These are phyloP conservation scores for Osmoderma eremita DNA, from an alignment of 2,888 invertebrate genomes.

Conservation along the genomic window DNA sequence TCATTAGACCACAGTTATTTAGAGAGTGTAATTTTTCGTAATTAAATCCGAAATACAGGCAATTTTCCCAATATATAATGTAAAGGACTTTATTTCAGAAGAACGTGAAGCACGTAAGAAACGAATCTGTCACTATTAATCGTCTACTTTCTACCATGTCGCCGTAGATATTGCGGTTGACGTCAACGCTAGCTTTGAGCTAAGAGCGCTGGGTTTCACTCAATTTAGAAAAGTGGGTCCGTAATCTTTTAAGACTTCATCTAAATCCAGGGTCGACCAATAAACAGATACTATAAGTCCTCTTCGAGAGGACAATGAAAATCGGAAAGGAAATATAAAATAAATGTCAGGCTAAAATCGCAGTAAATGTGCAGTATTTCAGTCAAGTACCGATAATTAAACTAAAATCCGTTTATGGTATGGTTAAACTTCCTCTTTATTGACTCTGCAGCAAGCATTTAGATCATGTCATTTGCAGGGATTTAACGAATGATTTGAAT, in stretches of 20 bases:
- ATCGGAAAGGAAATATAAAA: slow-evolving; percentile 20
- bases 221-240: slow-evolving; percentile 10
- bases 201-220: background rate
- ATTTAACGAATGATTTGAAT: no score
- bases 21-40: no score
- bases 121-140: slow-evolving; percentile 9
- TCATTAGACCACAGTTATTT: no score
- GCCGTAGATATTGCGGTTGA: slow-evolving; percentile 10
- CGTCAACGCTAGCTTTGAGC: slow-evolving; percentile 4
- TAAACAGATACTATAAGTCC: slow-evolving; percentile 25
- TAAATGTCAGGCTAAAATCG: slow-evolving; percentile 16
- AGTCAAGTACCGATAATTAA: slow-evolving; percentile 15
- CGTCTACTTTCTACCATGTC: slow-evolving; percentile 10
- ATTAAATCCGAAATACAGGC: background rate
- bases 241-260: slow-evolving; percentile 25
- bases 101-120: background rate
- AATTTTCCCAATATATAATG: no score
- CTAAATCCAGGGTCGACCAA: slow-evolving; percentile 24
- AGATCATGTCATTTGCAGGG: no score
- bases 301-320: slow-evolving; percentile 6
- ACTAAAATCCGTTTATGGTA: slow-evolving; percentile 12
- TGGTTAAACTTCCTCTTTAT: slow-evolving; percentile 19
- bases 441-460: background rate
- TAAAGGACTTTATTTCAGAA: no score
- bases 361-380: slow-evolving; percentile 1